Evolutionary conservation across 2,113 vertebrate species (phyloP).

Genomic region (Phalacrocorax brasilianus): DNA sequence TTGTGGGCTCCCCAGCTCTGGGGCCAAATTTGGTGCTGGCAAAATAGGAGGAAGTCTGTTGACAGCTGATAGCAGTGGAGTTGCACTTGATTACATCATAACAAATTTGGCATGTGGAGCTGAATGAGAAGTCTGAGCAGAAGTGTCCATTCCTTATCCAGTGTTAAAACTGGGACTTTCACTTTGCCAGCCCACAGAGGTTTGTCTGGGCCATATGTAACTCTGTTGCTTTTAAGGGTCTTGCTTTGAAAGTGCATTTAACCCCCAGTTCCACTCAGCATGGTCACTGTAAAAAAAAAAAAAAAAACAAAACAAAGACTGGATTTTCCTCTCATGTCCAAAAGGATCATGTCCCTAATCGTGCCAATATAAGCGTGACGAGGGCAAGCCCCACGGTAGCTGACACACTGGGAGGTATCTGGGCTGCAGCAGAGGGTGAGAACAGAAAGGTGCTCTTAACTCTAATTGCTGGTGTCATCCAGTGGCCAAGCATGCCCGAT

Average conservation of each 20-base stretch:
- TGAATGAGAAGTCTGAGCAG: not conserved
- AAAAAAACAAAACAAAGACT: not conserved
- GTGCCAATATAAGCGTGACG: rapidly evolving
- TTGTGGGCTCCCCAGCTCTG: not conserved
- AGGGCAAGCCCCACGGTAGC: not conserved
- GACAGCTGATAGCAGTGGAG: conserved; percentile 24
- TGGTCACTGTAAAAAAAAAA: not conserved
- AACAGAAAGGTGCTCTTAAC: not conserved
- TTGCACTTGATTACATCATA: conserved; percentile 21
- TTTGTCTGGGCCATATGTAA: not conserved
- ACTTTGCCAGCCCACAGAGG: not conserved
- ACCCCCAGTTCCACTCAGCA: not conserved
- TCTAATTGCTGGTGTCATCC: not conserved
- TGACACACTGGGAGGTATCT: not conserved
- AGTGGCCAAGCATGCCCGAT: not conserved
- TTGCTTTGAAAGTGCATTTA: not conserved
- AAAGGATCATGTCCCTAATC: not conserved
- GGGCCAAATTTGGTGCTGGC: conserved; percentile 41
- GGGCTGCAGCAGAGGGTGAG: not conserved
- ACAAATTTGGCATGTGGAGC: not conserved
- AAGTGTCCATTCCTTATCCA: not conserved
- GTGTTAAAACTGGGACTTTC: not conserved
- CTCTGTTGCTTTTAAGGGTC: not conserved
- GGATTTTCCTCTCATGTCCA: not conserved
- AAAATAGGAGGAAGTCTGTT: conserved; percentile 16